phyloP scores from a whole-genome alignment of 2,888 invertebrate species.

The Drosophila recens region DNA sequence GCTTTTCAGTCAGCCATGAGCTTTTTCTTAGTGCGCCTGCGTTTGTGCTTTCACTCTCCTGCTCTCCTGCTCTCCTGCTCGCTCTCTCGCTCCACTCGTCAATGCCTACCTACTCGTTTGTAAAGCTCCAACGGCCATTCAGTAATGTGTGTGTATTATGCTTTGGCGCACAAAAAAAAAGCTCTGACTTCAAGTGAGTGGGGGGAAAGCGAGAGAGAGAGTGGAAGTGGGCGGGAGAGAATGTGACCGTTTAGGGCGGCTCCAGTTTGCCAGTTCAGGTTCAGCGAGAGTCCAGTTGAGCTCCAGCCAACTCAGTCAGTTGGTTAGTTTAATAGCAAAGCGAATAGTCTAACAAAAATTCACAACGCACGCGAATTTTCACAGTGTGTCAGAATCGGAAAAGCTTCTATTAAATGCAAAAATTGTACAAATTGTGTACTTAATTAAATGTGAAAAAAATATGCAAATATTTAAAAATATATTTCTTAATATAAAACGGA shows the following conservation, averaged over 20 bases:
- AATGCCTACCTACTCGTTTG: slow-evolving; percentile 1
- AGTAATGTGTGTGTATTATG: slow-evolving; percentile 56
- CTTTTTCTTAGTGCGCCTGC: slow-evolving; percentile 41
- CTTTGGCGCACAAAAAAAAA: slow-evolving; percentile 17
- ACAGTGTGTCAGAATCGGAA: slow-evolving; percentile 9
- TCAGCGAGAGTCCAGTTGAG: slow-evolving; percentile 52
- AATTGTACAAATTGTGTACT: slow-evolving; percentile 13
- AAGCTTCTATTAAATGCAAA: slow-evolving; percentile 20
- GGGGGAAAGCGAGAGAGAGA: slow-evolving; percentile 3
- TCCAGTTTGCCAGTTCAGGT: slow-evolving; percentile 60
- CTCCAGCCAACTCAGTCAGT: slow-evolving; percentile 61
- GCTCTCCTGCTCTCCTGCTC: slow-evolving; percentile 14
- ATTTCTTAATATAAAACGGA: background rate
- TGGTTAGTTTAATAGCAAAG: slow-evolving; percentile 46
- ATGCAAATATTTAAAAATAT: background rate
- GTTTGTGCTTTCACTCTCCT: slow-evolving; percentile 23
- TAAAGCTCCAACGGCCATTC: slow-evolving; percentile 53
- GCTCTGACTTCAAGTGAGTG: slow-evolving; percentile 37
- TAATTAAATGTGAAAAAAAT: slow-evolving; percentile 1
- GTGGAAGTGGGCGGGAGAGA: slow-evolving; percentile 11
- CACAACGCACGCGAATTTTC: slow-evolving; percentile 41
- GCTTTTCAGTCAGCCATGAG: background rate
- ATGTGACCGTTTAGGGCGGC: slow-evolving; percentile 60
- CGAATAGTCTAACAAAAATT: slow-evolving; percentile 31
- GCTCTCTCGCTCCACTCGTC: background rate